Base-by-base conservation (phyloP, 2,113 vertebrate genomes). In the Marmota monax region DNA sequence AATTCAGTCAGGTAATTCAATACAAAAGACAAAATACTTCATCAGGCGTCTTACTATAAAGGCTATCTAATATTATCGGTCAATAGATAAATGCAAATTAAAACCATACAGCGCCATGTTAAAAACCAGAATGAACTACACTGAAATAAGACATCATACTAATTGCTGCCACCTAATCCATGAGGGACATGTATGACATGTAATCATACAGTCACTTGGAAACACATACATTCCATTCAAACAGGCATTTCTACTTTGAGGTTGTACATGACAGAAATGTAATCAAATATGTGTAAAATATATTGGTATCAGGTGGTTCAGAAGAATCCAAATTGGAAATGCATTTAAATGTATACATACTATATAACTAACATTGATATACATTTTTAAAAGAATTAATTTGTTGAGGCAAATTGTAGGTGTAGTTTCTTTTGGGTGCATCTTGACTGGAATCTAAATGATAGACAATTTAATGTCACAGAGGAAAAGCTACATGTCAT, bases 351-450 rank as follows among this genome's bases (percentile, higher is more conserved):
- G 5, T 17, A 20, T 67, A 45, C 58, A 32, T 56, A 61, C 4
- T 73, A 8, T 45, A 17, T 90, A 32, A 77, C 8, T 86, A 17
- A 45, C 12, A 32, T 61, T n/a, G 18, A 8, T 48, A 53, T 37
- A 69, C 0, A 84, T 58, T 77, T 86, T 92, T 78, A 56, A 95
- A 85, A 92, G 2, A 79, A 82, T 92, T n/a, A 56, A 90, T 83
- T 13, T 80, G 6, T 56, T 51, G 29, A 65, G 4, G 42, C 2
- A 45, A 63, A 16, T 25, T 37, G 39, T 1, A 77, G 12, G 0
- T 45, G 22, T n/a, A 20, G 12, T 65, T 95, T 58, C 14, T 5
- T 51, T 86, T 74, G 13, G 8, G 25, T 14, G 4, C 25, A n/a
- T 58, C 25, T 61, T 73, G 4, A 29, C 22, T 51, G 17, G 1